Evolutionary conservation across 2,113 vertebrate genomes (phyloP), one percentile per base, ranked within the genome.

Genomic region (Mola mola): DNA sequence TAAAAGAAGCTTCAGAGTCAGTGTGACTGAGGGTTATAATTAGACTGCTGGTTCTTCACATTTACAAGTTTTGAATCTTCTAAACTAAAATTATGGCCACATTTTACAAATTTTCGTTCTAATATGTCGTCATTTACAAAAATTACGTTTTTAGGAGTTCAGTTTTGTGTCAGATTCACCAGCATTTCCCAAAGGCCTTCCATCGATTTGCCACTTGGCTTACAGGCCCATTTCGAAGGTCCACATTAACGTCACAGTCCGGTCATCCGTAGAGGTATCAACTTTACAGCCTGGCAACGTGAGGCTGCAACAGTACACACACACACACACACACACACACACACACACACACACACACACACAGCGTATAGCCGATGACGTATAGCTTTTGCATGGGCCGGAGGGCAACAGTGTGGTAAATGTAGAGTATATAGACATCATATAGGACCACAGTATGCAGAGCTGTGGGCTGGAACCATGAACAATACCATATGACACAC

Each of bases 361-460:
- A 22, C 19, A 22, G 8, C 13, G 8, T 15, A 33, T 4, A 13
- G 26, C 41, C 20, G 33, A 38, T 73, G 34, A 29, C 51, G 58
- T 62, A 46, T 13, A 37, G 37, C 1, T 20, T 20, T 11, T 59
- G 29, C 21, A 57, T 11, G 26, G 58, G 17, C 53, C 29, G 33
- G 20, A 50, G 31, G 42, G 43, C 60, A 70, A 16, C 34, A 7
- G n/a, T 10, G 26, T 13, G 29, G 25, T 15, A 15, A n/a, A 10
- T 10, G 47, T 58, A 40, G 19, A 47, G 2, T 34, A 56, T 56
- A 20, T 0, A 53, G 75, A 64, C 52, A 33, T 75, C 66, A 59
- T 41, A 36, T 41, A 36, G 58, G 4, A 61, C 42, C 34, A 11
- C 25, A 3, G 15, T 0, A 10, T 12, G 19, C 36, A 36, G 8